Evolutionary conservation across 2,888 invertebrate genomes (phyloP).

Genomic region (Lithodes maja): DNA sequence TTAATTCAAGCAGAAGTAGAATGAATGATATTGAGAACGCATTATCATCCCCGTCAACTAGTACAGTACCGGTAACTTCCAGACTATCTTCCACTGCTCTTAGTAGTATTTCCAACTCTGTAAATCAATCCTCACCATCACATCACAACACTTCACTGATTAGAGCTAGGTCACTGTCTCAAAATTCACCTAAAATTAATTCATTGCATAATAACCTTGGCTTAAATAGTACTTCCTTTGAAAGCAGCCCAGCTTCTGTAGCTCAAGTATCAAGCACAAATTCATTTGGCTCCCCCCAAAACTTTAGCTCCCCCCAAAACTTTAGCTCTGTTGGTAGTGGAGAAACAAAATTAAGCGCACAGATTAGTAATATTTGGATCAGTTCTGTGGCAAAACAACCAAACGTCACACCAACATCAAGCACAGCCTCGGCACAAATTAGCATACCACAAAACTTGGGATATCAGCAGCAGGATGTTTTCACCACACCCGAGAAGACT

Average conservation of each 20-base stretch:
- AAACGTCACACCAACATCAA: background rate
- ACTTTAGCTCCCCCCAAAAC: no score
- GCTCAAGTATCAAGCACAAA: constrained; percentile 21
- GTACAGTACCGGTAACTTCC: no score
- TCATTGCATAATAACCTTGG: constrained; percentile 21
- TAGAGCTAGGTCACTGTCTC: constrained; percentile 2
- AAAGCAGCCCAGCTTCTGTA: background rate
- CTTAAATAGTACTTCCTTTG: background rate
- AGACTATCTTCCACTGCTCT: background rate
- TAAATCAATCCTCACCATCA: background rate
- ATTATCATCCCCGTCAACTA: no score
- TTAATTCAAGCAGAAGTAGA: background rate
- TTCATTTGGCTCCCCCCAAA: background rate
- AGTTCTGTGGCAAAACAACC: constrained; percentile 22
- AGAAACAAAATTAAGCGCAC: constrained; percentile 39
- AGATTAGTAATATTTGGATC: constrained; percentile 50
- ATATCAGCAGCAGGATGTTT: background rate
- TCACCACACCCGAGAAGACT: no score
- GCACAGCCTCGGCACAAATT: background rate
- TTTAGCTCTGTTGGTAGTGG: background rate
- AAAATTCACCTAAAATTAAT: background rate
- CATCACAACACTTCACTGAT: background rate
- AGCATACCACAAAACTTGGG: background rate
- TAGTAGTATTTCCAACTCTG: background rate
- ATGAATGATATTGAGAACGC: background rate